Conservation (phyloP, 2,888 invertebrate genomes). For the Drosophila merina region DNA sequence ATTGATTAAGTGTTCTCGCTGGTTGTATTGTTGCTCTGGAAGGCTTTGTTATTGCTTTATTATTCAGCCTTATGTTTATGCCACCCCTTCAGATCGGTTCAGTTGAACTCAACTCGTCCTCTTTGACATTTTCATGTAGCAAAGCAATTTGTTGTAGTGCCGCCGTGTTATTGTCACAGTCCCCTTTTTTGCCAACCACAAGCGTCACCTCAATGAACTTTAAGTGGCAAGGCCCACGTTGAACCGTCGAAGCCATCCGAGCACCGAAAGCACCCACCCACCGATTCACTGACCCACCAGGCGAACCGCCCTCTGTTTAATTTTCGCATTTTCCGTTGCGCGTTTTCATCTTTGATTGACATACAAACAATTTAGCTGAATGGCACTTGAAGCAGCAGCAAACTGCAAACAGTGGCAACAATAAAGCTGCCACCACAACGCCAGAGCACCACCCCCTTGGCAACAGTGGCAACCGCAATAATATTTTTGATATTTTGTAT, state of each 20-base stretch:
- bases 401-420: slow-evolving; percentile 60
- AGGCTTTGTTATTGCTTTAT: slow-evolving; percentile 44
- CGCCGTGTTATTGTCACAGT: slow-evolving; percentile 42
- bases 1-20: slow-evolving; percentile 46
- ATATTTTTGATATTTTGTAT: slow-evolving; percentile 74
- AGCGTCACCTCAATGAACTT: slow-evolving; percentile 73
- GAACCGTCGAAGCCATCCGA: slow-evolving; percentile 15
- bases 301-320: slow-evolving; percentile 63
- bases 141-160: slow-evolving; percentile 73
- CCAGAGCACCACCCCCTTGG: slow-evolving; percentile 40
- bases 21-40: slow-evolving; percentile 35
- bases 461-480: slow-evolving; percentile 45
- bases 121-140: slow-evolving; percentile 71
- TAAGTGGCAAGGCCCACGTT: slow-evolving; percentile 61
- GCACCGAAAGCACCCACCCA: slow-evolving; percentile 8
- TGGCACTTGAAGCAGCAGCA: slow-evolving; percentile 66
- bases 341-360: slow-evolving; percentile 79
- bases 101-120: slow-evolving; percentile 40
- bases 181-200: slow-evolving; percentile 54
- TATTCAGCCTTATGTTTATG: slow-evolving; percentile 62
- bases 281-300: not conserved
- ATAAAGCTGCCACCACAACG: slow-evolving; percentile 45
- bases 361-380: slow-evolving; percentile 79
- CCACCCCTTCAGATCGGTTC: slow-evolving; percentile 50
- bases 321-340: slow-evolving; percentile 80